Percentiles rank a stretch among this genome's conserved stretches.
Evolutionary conservation across 1,140 invertebrate species (phyloP).

Genomic region (Ylistrum balloti): DNA sequence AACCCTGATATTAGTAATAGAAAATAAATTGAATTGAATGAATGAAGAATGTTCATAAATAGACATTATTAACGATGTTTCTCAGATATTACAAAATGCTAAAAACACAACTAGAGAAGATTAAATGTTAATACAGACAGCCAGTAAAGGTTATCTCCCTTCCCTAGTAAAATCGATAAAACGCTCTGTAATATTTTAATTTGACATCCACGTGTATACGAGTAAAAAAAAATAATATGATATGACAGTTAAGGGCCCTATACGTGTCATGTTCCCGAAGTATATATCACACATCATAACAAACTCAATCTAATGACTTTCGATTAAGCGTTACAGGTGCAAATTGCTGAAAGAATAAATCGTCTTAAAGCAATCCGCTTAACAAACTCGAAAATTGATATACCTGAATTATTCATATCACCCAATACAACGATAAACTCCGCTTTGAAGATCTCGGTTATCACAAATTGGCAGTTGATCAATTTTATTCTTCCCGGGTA

Average conservation of each 20-base stretch:
- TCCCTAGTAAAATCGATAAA: neutral
- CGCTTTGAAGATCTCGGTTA: neutral
- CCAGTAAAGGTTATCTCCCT: neutral
- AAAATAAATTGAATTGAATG: too few relatives aligned
- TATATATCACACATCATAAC: too few relatives aligned
- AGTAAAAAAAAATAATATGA: too few relatives aligned
- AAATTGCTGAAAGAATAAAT: slow-evolving; percentile 27
- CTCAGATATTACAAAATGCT: too few relatives aligned
- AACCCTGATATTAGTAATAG: too few relatives aligned
- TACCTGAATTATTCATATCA: neutral
- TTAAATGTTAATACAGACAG: too few relatives aligned
- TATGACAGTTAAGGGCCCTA: too few relatives aligned
- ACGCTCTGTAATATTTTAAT: neutral
- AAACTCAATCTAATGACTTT: neutral
- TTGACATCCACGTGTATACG: too few relatives aligned
- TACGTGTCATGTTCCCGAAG: too few relatives aligned
- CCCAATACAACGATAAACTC: neutral
- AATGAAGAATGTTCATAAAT: too few relatives aligned
- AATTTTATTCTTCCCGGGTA: neutral
- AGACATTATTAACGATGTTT: too few relatives aligned
- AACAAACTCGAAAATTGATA: slow-evolving; percentile 9
- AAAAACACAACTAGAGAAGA: too few relatives aligned
- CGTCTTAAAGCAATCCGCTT: slow-evolving; percentile 9
- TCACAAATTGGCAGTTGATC: slow-evolving; percentile 19
- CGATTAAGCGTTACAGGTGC: neutral